These are phyloP conservation scores for Gopherus evgoodei DNA, from an alignment of 2,113 vertebrate genomes.

Conservation along the genomic window DNA sequence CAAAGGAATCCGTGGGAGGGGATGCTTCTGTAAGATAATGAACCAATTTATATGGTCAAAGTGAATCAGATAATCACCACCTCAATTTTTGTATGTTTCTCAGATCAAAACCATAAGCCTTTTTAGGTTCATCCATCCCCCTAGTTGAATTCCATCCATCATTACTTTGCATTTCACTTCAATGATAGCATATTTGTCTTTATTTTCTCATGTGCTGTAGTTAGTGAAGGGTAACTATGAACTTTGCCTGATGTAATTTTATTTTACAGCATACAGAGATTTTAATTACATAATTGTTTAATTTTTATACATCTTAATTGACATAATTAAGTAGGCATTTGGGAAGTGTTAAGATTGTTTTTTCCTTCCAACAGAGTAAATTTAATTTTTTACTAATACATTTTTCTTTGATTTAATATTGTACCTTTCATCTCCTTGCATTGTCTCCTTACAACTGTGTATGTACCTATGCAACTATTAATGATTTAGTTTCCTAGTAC, in stretches of 20 bases:
- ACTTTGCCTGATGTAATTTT: constrained; percentile 2
- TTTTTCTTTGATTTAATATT: background rate
- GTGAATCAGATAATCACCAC: background rate
- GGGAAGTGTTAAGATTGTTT: background rate
- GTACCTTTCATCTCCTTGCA: background rate
- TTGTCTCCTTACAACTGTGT: background rate
- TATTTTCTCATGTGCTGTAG: background rate
- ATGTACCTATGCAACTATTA: background rate
- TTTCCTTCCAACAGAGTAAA: background rate
- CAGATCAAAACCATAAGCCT: background rate
- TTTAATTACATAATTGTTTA: background rate
- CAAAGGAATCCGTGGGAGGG: background rate
- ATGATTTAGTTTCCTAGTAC: background rate
- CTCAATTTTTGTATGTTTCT: background rate
- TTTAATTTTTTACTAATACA: background rate
- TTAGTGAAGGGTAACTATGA: background rate
- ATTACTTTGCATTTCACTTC: background rate
- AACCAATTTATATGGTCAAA: background rate
- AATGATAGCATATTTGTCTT: background rate
- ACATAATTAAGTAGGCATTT: background rate
- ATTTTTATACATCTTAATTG: constrained; percentile 19
- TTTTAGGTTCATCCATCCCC: background rate
- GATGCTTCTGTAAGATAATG: background rate
- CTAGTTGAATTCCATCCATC: fast-evolving
- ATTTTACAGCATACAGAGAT: background rate